Percentiles rank a stretch among this genome's conserved stretches.
Evolutionary conservation across 2,797 vertebrate genomes (phyloP).

Genomic region (Tokudaia tokunoshimensis): DNA sequence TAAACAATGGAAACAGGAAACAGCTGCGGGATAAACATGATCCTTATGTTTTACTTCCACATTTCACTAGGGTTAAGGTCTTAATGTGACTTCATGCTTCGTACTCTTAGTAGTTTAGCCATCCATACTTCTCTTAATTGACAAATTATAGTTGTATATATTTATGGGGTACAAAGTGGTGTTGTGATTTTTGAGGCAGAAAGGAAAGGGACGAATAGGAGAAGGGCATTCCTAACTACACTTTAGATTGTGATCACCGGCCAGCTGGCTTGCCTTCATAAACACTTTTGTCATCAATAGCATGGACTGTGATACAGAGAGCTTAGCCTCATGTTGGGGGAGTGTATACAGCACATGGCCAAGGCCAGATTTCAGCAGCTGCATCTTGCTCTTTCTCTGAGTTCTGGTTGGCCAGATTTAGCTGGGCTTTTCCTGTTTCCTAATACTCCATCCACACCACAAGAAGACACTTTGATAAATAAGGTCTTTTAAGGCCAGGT

Average conservation of each 20-base stretch:
- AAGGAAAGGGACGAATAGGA: constrained; percentile 54
- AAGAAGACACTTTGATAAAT: constrained; percentile 5
- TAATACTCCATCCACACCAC: constrained; percentile 44
- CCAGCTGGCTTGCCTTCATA: constrained; percentile 37
- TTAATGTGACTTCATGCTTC: constrained; percentile 77
- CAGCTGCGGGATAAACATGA: constrained; percentile 84
- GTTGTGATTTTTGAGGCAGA: constrained; percentile 28
- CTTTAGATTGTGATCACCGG: constrained; percentile 49
- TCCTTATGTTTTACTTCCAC: constrained; percentile 86
- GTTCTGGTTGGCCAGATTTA: constrained; percentile 60
- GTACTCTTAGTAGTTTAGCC: constrained; percentile 57
- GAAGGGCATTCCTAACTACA: constrained; percentile 52
- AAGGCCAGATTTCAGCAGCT: constrained; percentile 77
- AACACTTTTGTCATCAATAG: constrained; percentile 78
- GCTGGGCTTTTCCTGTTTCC: constrained; percentile 70
- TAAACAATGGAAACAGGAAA: constrained; percentile 88
- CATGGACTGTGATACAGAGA: neutral
- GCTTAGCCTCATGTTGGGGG: constrained; percentile 63
- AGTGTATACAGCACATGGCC: constrained; percentile 60
- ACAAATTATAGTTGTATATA: constrained; percentile 23
- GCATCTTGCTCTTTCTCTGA: constrained; percentile 59
- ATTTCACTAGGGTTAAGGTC: constrained; percentile 81
- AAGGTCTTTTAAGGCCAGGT: constrained; percentile 35
- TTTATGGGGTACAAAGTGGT: constrained; percentile 7
- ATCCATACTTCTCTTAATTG: constrained; percentile 28